Evolutionary conservation across 2,797 vertebrate genomes (phyloP).

Genomic region (Catharus ustulatus): DNA sequence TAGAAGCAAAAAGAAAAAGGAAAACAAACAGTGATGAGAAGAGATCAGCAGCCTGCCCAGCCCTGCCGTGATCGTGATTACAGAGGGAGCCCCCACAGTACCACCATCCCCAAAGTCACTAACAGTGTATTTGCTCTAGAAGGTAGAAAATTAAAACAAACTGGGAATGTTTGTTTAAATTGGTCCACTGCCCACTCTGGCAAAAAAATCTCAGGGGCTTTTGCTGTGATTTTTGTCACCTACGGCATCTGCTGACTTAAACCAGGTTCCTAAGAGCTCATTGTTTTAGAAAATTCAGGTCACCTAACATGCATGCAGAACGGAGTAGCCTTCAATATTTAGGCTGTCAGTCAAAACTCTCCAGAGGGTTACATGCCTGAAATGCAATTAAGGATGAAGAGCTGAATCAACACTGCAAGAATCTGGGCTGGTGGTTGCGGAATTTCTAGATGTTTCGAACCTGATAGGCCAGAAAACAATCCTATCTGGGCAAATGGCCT

Average conservation of each 20-base stretch:
- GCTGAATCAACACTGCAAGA: slow-evolving; percentile 41
- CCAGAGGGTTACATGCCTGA: slow-evolving; percentile 2
- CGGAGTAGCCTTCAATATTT: slow-evolving; percentile 8
- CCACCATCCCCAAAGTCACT: neutral
- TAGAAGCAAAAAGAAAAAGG: neutral
- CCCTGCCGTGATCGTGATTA: accelerated
- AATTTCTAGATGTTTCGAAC: slow-evolving; percentile 6
- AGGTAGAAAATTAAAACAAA: neutral
- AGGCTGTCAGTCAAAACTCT: slow-evolving; percentile 43
- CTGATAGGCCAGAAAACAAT: slow-evolving; percentile 42
- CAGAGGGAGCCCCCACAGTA: neutral
- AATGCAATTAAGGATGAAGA: slow-evolving; percentile 48
- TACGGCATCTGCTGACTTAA: neutral
- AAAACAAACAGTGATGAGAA: neutral
- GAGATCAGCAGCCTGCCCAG: neutral
- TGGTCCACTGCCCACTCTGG: neutral
- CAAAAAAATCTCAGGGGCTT: neutral
- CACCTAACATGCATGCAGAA: neutral
- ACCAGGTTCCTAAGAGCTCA: neutral
- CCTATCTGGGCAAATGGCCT: slow-evolving; percentile 25
- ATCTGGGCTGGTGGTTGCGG: neutral
- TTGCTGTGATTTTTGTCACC: slow-evolving; percentile 21
- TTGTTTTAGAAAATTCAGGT: slow-evolving; percentile 11
- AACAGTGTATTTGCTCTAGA: neutral
- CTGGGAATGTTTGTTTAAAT: neutral